Base-by-base conservation (phyloP, 2,113 vertebrate species). In the Dipodomys merriami region DNA sequence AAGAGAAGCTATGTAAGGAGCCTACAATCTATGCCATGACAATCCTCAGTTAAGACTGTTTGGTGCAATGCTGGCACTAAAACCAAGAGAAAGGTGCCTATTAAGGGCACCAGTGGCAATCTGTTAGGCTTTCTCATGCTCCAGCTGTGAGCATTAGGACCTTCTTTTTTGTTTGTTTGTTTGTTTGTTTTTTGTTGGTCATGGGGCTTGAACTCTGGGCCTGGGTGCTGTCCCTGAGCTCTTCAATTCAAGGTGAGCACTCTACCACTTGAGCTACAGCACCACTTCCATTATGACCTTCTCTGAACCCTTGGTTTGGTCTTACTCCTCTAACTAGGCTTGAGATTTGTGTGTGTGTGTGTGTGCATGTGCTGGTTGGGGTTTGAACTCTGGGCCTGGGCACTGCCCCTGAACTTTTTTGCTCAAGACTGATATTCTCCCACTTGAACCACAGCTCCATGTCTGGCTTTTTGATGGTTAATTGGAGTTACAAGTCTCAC, bases 51-150 rank as follows among this genome's bases (percentile, higher is more conserved):
- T 33, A 60, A 67, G 16, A 29, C 67, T 12, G 23, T 27, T 84
- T 46, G 73, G 10, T 12, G 25, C 20, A 53, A 30, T 46, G 29
- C 19, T 80, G 76, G 91, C 95, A 80, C 90, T 96, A 97, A 97
- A 96, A 90, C 96, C 95, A 85, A 87, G 95, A 94, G 92, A 83
- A 95, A 84, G 93, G 57, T 93, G 88, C 95, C 95, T 94, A 97
- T 97, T 97, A 97, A 96, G 81, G 95, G 97, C 96, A 97, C 86
- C 93, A 97, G 94, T 97, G 93, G 96, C 95, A 78, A 90, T 46
- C 81, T 88, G 86, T 92, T 97, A 83, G 49, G 6, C 97, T 95
- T 97, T 95, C 94, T 97, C 96, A 97, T 49, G 92, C 57, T 95
- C 88, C 79, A 97, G 95, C 81, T 90, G 86, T 60, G 35, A 96